Percentiles rank a stretch among this genome's conserved stretches.
Conservation (phyloP, 2,888 invertebrate species). For the Euplexia lucipara region DNA sequence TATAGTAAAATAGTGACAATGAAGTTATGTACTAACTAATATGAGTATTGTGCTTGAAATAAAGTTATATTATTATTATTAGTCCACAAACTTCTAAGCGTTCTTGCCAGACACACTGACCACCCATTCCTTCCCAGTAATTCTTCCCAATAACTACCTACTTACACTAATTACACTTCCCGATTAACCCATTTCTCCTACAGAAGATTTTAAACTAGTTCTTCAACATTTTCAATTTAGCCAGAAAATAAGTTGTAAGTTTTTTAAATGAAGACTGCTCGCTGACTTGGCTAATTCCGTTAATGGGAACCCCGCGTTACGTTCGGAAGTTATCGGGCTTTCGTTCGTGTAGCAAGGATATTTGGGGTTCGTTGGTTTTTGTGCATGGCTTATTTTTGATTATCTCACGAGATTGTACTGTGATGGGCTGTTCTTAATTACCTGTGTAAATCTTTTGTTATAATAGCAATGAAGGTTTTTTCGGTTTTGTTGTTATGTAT, state of each 20-base stretch:
- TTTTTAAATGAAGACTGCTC: conserved; percentile 63
- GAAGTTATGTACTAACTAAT: no score
- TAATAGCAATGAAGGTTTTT: no score
- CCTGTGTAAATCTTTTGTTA: neutral
- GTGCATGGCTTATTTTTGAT: conserved; percentile 36
- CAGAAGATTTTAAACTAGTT: conserved; percentile 60
- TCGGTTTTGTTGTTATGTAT: no score
- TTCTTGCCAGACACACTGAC: no score
- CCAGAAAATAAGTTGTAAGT: conserved; percentile 65
- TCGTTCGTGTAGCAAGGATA: conserved; percentile 15
- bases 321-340: conserved; percentile 32
- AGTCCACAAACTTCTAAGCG: no score
- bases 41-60: no score
- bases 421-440: conserved; percentile 1
- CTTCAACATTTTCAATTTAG: conserved; percentile 69
- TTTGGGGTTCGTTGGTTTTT: conserved; percentile 37
- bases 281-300: conserved; percentile 66
- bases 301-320: conserved; percentile 59
- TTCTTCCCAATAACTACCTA: conserved; percentile 28
- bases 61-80: no score
- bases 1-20: no score
- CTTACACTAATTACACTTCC: conserved; percentile 45
- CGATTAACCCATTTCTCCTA: conserved; percentile 35
- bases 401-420: conserved; percentile 23
- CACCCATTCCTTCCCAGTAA: conserved; percentile 5